Evolutionary conservation across 2,888 invertebrate genomes (phyloP).

Genomic region (Trichacis sp.): DNA sequence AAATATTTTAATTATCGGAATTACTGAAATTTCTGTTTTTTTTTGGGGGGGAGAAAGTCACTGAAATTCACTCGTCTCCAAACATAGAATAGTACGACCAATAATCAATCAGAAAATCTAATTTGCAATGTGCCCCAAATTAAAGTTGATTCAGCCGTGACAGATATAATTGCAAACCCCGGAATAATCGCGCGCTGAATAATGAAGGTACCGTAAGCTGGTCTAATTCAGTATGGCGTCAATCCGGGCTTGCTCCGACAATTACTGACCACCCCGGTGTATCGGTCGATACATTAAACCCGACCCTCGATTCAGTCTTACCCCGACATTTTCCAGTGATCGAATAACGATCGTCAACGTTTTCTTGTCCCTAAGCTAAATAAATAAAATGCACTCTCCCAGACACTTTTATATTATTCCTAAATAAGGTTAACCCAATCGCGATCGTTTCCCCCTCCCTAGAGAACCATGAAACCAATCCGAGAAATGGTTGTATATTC

Average conservation of each 20-base stretch:
- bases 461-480: slow-evolving; percentile 57
- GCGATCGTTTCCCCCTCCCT: slow-evolving; percentile 19
- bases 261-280: slow-evolving; percentile 64
- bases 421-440: slow-evolving; percentile 44
- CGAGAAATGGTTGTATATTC: slow-evolving; percentile 61
- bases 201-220: slow-evolving; percentile 40
- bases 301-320: slow-evolving; percentile 45
- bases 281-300: slow-evolving; percentile 62
- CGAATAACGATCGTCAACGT: background rate
- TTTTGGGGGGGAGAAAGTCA: no score
- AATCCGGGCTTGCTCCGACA: slow-evolving; percentile 61
- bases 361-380: background rate
- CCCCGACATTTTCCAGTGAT: slow-evolving; percentile 44
- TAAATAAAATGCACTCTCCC: no score
- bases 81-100: no score
- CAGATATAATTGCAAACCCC: slow-evolving; percentile 36
- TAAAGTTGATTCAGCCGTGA: slow-evolving; percentile 30
- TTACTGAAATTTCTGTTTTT: no score
- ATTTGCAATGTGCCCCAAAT: no score
- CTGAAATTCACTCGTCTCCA: no score
- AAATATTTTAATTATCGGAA: no score
- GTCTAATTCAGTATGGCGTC: slow-evolving; percentile 63
- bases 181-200: slow-evolving; percentile 20
- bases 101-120: no score
- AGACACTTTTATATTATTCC: slow-evolving; percentile 21